Evolutionary conservation across 2,888 invertebrate species (phyloP).

Genomic region (Hirtodrosophila cameraria): DNA sequence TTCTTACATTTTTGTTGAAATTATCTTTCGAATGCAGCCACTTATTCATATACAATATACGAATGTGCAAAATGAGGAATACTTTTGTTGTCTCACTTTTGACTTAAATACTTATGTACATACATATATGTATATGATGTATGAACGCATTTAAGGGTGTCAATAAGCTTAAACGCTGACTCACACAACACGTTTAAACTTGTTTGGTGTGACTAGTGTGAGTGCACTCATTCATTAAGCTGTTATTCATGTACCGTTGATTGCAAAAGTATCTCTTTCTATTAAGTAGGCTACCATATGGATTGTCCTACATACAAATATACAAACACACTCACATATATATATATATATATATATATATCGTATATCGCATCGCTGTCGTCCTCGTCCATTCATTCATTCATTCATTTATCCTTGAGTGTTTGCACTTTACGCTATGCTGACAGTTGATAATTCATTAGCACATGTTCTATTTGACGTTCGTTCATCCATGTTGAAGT

Average conservation of each 20-base stretch:
- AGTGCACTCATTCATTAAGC: conserved; percentile 49
- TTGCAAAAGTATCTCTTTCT: conserved; percentile 26
- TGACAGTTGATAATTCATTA: conserved; percentile 76
- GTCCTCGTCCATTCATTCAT: conserved; percentile 20
- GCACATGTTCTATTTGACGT: conserved; percentile 77
- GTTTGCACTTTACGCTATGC: conserved; percentile 73
- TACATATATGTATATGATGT: conserved; percentile 1
- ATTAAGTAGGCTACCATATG: conserved; percentile 50
- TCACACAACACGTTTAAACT: conserved; percentile 17
- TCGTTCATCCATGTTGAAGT: conserved; percentile 69
- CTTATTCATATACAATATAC: no score
- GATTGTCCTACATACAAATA: conserved; percentile 43
- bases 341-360: background rate
- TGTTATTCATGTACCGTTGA: conserved; percentile 48
- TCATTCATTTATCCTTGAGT: conserved; percentile 56
- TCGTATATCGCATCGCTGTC: conserved; percentile 1
- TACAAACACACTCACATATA: conserved; percentile 7
- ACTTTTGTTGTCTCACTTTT: background rate
- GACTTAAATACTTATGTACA: no score
- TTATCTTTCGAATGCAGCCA: no score
- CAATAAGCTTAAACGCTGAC: conserved; percentile 36
- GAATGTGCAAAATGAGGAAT: no score
- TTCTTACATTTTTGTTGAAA: no score
- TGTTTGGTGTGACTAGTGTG: conserved; percentile 26
- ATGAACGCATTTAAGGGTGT: background rate